A percentile compares a stretch with the other conserved stretches of the same genome.
These are phyloP conservation scores for Folsomia manolachei DNA, from an alignment of 2,888 invertebrate genomes.

Conservation along the genomic window DNA sequence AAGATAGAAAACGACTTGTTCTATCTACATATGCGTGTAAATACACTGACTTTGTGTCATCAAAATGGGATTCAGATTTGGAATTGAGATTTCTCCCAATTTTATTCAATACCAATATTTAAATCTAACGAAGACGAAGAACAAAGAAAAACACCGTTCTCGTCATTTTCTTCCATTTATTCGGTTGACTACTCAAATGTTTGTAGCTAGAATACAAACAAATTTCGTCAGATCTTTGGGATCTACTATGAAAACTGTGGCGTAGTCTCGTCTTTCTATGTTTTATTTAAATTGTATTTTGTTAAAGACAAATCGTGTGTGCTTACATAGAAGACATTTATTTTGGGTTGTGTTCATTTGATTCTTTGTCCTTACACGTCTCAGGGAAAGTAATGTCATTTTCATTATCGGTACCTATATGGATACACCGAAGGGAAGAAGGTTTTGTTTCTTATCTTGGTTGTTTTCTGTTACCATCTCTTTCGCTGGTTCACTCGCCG, in stretches of 20 bases:
- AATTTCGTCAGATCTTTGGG: neutral
- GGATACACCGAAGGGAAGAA: too few species aligned
- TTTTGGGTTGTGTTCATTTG: neutral
- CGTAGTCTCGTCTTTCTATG: too few species aligned
- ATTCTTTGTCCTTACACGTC: neutral
- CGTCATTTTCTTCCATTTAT: neutral
- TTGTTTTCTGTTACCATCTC: too few species aligned
- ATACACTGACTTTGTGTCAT: neutral
- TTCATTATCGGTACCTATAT: neutral
- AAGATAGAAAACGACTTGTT: too few species aligned
- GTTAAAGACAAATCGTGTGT: too few species aligned
- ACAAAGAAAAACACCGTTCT: neutral
- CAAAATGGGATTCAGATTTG: neutral
- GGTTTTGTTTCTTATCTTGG: too few species aligned
- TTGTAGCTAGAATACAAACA: neutral
- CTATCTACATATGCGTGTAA: too few species aligned
- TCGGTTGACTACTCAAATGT: neutral
- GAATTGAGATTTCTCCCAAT: neutral
- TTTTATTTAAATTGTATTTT: too few species aligned
- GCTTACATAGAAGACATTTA: too few species aligned
- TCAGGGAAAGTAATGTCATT: too few species aligned
- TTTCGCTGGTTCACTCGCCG: too few species aligned
- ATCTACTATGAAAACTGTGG: too few species aligned
- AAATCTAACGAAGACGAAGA: neutral
- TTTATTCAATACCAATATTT: neutral